Conservation (phyloP, 1,140 invertebrate species). For the Ectropis grisescens region DNA sequence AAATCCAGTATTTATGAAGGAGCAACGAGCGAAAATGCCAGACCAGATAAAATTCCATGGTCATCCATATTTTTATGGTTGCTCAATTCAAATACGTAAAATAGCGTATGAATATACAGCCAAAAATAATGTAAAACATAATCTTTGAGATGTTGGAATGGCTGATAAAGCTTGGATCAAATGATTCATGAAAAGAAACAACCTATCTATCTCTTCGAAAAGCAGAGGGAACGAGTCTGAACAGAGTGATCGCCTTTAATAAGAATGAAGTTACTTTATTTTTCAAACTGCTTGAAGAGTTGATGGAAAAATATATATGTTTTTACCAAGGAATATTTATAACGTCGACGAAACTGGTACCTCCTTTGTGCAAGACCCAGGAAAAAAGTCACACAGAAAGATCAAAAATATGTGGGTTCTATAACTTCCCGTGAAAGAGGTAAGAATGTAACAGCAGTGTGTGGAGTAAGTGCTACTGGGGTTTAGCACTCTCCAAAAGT, state of each 20-base stretch:
- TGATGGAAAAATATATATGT: slow-evolving; percentile 19
- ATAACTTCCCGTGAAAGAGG: slow-evolving; percentile 54
- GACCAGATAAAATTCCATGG: slow-evolving; percentile 8
- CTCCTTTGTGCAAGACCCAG: slow-evolving; percentile 53
- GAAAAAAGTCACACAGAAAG: slow-evolving; percentile 31
- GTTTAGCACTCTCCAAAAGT: slow-evolving; percentile 20
- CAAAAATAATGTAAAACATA: neutral
- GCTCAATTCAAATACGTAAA: slow-evolving; percentile 2
- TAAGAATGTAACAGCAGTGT: slow-evolving; percentile 41
- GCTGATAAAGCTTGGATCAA: slow-evolving; percentile 1
- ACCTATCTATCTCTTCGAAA: slow-evolving; percentile 18
- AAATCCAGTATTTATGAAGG: slow-evolving; percentile 7
- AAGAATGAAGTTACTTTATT: slow-evolving; percentile 19
- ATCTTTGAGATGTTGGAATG: neutral
- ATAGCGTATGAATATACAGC: neutral
- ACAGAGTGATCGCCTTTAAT: slow-evolving; percentile 21
- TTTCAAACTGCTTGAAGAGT: slow-evolving; percentile 16
- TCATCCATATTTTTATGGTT: slow-evolving; percentile 9
- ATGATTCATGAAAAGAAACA: neutral
- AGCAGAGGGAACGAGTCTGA: slow-evolving; percentile 21
- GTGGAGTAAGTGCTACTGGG: slow-evolving; percentile 31
- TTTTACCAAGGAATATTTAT: slow-evolving; percentile 26
- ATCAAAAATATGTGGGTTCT: slow-evolving; percentile 32
- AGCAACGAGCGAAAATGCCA: slow-evolving; percentile 5
- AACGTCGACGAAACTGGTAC: slow-evolving; percentile 58